These are phyloP conservation scores for Ephestia elutella DNA, from an alignment of 1,140 invertebrate genomes.

Conservation along the genomic window DNA sequence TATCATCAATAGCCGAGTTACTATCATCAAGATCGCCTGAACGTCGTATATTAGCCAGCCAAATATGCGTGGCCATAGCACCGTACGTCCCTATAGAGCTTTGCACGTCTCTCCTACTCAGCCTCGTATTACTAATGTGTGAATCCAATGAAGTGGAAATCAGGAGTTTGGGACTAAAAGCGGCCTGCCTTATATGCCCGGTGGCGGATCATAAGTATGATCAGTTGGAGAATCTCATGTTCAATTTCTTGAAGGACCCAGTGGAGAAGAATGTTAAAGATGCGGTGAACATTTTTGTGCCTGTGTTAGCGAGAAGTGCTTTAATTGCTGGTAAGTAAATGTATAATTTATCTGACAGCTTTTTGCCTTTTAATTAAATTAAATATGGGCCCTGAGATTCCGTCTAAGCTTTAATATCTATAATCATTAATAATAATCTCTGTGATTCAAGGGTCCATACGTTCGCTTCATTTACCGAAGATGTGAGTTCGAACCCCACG, in stretches of 20 bases:
- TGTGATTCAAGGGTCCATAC: no score
- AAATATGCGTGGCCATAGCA: conserved; percentile 58
- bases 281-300: conserved; percentile 57
- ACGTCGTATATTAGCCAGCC: conserved; percentile 51
- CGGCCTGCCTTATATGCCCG: conserved; percentile 59
- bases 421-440: no score
- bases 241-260: conserved; percentile 60
- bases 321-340: conserved; percentile 52
- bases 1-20: conserved; percentile 59
- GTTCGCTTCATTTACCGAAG: no score
- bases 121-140: conserved; percentile 66
- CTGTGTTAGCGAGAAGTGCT: conserved; percentile 60
- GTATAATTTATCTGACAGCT: conserved; percentile 12
- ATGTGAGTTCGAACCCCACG: no score
- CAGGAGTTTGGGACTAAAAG: conserved; percentile 52
- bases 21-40: conserved; percentile 48
- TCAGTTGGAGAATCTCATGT: conserved; percentile 67
- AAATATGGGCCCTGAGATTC: no score
- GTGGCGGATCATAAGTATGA: conserved; percentile 61
- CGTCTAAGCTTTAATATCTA: no score
- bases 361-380: no score
- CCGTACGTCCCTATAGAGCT: conserved; percentile 63
- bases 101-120: conserved; percentile 65
- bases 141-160: conserved; percentile 64
- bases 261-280: conserved; percentile 56